Percentiles rank a stretch among this genome's conserved stretches.
phyloP scores from a whole-genome alignment of 2,797 vertebrate species.

The Hydrophis major region DNA sequence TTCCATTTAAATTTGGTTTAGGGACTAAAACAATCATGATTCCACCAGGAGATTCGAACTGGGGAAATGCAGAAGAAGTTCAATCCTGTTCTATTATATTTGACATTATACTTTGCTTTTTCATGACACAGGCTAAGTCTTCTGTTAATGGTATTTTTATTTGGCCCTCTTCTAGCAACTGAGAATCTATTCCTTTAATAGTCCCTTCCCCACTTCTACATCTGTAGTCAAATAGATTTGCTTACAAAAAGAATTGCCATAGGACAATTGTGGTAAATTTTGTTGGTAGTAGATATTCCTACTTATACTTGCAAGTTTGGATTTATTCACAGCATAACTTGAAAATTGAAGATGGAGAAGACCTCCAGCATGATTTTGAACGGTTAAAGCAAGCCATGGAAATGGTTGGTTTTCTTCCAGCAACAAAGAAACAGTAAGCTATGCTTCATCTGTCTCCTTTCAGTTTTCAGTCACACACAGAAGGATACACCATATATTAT shows the following conservation, averaged over 20 bases:
- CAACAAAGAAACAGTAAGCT: conserved; percentile 93
- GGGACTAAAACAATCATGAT: not conserved
- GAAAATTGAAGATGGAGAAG: conserved; percentile 95
- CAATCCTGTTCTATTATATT: not conserved
- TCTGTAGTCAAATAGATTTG: not conserved
- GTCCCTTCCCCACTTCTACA: not conserved
- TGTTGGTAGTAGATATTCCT: not conserved
- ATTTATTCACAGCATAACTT: conserved; percentile 85
- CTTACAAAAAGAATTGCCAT: not conserved
- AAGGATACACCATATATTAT: not conserved
- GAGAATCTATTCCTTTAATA: not conserved
- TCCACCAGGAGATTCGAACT: not conserved
- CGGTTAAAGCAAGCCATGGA: conserved; percentile 99
- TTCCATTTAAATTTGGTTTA: not conserved
- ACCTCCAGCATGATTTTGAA: conserved; percentile 93
- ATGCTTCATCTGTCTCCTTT: not conserved
- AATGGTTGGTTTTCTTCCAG: conserved; percentile 97
- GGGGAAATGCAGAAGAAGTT: not conserved
- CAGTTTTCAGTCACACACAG: not conserved
- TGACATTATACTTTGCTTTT: not conserved
- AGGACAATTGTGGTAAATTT: not conserved
- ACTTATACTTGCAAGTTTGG: not conserved
- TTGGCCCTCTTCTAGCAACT: not conserved
- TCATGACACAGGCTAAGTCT: not conserved
- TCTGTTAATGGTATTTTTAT: not conserved